phyloP scores from a whole-genome alignment of 2,888 invertebrate genomes.

The Seira ritae region DNA sequence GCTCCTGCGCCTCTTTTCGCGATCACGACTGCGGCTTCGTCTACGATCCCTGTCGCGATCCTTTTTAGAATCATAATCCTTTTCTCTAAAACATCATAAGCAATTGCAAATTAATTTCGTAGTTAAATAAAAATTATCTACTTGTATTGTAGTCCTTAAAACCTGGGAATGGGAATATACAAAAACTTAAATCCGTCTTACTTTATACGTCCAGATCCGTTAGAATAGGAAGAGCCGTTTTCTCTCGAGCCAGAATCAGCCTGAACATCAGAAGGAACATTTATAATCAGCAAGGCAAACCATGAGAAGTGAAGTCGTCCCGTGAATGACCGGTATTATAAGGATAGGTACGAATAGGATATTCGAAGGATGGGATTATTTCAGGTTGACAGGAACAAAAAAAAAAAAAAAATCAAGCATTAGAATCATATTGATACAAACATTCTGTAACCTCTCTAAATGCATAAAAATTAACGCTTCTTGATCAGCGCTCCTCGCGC shows the following conservation, averaged over 20 bases:
- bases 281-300: conserved; percentile 45
- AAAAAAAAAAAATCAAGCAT: conserved; percentile 54
- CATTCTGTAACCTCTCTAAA: conserved; percentile 21
- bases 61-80: conserved; percentile 77
- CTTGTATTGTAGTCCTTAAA: no score
- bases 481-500: conserved; percentile 54
- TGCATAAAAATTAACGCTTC: not conserved
- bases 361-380: conserved; percentile 49
- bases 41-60: conserved; percentile 71
- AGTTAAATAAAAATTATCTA: no score
- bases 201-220: conserved; percentile 66
- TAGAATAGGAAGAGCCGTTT: conserved; percentile 65
- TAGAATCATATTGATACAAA: conserved; percentile 31
- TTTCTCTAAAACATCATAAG: conserved; percentile 79
- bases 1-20: conserved; percentile 68
- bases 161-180: no score
- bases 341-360: conserved; percentile 45
- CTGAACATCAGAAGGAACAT: conserved; percentile 60
- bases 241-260: conserved; percentile 70
- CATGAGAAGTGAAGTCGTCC: conserved; percentile 31
- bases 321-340: conserved; percentile 18
- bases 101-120: no score
- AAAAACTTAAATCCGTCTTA: conserved; percentile 33
- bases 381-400: conserved; percentile 64
- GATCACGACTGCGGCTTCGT: conserved; percentile 73